phyloP scores from a whole-genome alignment of 2,113 vertebrate species.

The Cyphomyrus plagiostoma region DNA sequence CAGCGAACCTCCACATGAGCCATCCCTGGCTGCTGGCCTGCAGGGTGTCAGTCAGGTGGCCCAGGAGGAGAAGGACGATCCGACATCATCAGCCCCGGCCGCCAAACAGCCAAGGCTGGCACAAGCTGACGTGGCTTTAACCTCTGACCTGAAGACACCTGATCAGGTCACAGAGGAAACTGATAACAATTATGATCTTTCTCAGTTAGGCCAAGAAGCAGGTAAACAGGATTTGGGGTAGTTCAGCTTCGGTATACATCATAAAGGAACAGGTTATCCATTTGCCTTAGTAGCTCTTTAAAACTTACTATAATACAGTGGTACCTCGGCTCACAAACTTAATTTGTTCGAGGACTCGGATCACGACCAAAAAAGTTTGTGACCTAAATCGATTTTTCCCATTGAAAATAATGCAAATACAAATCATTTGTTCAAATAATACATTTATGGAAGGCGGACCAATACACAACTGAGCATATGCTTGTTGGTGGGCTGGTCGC shows the following conservation, averaged over 20 bases:
- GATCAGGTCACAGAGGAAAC: slow-evolving; percentile 10
- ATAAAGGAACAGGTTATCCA: not conserved
- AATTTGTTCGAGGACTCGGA: no score
- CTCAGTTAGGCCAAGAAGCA: slow-evolving; percentile 21
- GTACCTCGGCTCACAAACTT: no score
- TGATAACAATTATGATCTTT: not conserved
- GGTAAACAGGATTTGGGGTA: slow-evolving; percentile 27
- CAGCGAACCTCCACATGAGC: slow-evolving; percentile 46
- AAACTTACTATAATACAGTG: not conserved
- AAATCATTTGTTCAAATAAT: no score
- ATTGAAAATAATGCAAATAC: no score
- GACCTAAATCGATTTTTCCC: no score
- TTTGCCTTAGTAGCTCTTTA: not conserved
- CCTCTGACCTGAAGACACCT: not conserved
- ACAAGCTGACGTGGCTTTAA: slow-evolving; percentile 16
- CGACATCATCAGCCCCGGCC: slow-evolving; percentile 23
- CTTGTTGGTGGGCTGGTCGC: no score
- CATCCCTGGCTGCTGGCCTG: not conserved
- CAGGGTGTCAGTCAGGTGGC: not conserved
- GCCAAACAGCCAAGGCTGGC: slow-evolving; percentile 47
- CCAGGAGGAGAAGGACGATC: slow-evolving; percentile 3
- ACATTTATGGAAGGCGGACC: no score
- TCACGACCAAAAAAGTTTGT: no score
- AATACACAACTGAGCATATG: no score
- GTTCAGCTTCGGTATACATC: not conserved